Conservation (phyloP, 2,797 vertebrate species). For the Characodon lateralis region DNA sequence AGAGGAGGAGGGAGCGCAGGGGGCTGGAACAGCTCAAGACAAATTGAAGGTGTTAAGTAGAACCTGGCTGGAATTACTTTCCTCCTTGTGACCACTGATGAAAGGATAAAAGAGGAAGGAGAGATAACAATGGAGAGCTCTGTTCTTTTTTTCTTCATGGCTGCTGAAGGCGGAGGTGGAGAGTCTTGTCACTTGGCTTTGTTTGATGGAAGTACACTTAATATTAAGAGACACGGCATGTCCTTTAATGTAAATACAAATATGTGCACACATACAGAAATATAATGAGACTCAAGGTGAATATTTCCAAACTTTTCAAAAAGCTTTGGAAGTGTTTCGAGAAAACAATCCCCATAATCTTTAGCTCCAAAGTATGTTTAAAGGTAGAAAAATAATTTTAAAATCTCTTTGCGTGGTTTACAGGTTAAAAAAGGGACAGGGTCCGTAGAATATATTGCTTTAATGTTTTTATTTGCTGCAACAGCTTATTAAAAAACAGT, state of each 20-base stretch:
- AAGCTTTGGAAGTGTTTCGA: not conserved
- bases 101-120: slow-evolving; percentile 50
- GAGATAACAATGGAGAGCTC: slow-evolving; percentile 57
- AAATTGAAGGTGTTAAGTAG: slow-evolving; percentile 71
- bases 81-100: slow-evolving; percentile 57
- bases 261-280: not conserved
- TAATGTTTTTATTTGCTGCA: not conserved
- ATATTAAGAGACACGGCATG: not conserved
- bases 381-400: not conserved
- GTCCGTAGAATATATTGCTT: not conserved
- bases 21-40: slow-evolving; percentile 57
- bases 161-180: slow-evolving; percentile 34
- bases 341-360: not conserved
- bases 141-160: slow-evolving; percentile 49
- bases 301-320: not conserved
- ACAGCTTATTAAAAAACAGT: not conserved
- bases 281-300: not conserved
- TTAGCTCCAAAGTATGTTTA: not conserved
- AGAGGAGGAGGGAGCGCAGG: slow-evolving; percentile 24
- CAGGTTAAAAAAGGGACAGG: not conserved
- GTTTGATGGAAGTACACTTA: slow-evolving; percentile 35
- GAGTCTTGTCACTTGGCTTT: slow-evolving; percentile 38
- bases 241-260: not conserved
- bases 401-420: not conserved
- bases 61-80: slow-evolving; percentile 62